Evolutionary conservation across 2,888 invertebrate species (phyloP), one percentile per base, ranked within the genome.

Genomic region (Eumacrocentrus americanus): DNA sequence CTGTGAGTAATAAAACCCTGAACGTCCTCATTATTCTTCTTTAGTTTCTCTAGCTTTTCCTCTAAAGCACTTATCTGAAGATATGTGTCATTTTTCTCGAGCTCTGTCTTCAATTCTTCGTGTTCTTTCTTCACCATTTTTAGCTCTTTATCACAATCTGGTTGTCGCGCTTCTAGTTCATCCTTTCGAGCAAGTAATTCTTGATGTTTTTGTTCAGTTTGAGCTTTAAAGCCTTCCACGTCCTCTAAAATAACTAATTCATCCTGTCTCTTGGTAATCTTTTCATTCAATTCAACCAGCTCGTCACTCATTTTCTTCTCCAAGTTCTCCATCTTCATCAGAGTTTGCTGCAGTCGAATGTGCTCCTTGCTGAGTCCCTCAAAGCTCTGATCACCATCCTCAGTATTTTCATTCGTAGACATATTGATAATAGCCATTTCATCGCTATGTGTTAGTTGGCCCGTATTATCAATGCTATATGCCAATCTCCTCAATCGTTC

Each of bases 81-180:
- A 70, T 88, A 87, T 75, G 89, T 88, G 77, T 91, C 91, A 74
- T 91, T 91, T 29, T 88, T 88, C 61, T 88, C 85, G 9, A 92
- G 81, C 22, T 61, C 61, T 65, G 79, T 79, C 81, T 87, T 86
- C 11, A 88, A 74, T 64, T 83, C 83, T 22, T 83, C 83, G 46
- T 86, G 78, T 66, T 86, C 84, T 23, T 74, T 81, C n/a, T 82
- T 76, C 1, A 85, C 82, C 65, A 84, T 82, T 23, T 81, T 67
- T 0, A 87, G 82, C 1, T 85, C 84, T 61, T 83, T 82, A 51
- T 83, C 83, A 1, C 84, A 84, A 0, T 83, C 82, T 0, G 77
- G 75, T 53, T 84, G 72, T 62, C 84, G 83, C 22, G 83, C 83
- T 67, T 81, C 82, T 11, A 89, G 69, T 34, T 82, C 71, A 23